Conservation (phyloP, 2,888 invertebrate species). For the Epsilonema sp. region DNA sequence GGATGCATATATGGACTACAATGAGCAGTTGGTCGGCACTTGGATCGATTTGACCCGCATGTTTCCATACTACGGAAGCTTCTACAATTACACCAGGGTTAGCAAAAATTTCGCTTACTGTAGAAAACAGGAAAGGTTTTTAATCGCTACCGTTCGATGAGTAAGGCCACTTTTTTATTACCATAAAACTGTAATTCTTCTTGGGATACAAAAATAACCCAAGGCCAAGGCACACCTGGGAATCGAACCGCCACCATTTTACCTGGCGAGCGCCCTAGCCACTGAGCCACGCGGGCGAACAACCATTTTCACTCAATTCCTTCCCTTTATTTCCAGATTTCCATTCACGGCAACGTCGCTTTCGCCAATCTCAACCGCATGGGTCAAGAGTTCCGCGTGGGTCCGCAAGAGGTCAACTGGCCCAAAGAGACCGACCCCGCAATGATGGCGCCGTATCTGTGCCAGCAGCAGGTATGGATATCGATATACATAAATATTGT, state of each 20-base stretch:
- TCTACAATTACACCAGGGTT: conserved; percentile 77
- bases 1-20: too few relatives aligned
- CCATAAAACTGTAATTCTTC: too few relatives aligned
- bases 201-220: too few relatives aligned
- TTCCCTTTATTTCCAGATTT: not conserved
- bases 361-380: conserved; percentile 1
- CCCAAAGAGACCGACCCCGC: conserved; percentile 63
- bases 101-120: conserved; percentile 12
- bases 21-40: conserved; percentile 47
- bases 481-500: too few relatives aligned
- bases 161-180: too few relatives aligned
- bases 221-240: too few relatives aligned
- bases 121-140: too few relatives aligned
- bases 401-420: conserved; percentile 37
- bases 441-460: conserved; percentile 59
- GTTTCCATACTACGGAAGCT: conserved; percentile 68
- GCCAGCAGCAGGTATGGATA: conserved; percentile 3
- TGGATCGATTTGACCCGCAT: not conserved
- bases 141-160: too few relatives aligned
- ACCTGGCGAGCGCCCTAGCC: too few relatives aligned
- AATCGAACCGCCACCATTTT: too few relatives aligned
- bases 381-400: conserved; percentile 1
- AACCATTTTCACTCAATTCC: not conserved
- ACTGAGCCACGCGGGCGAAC: too few relatives aligned
- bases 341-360: conserved; percentile 5